Base-by-base conservation (phyloP, 2,888 invertebrate genomes). In the Ernsta delagoae region DNA sequence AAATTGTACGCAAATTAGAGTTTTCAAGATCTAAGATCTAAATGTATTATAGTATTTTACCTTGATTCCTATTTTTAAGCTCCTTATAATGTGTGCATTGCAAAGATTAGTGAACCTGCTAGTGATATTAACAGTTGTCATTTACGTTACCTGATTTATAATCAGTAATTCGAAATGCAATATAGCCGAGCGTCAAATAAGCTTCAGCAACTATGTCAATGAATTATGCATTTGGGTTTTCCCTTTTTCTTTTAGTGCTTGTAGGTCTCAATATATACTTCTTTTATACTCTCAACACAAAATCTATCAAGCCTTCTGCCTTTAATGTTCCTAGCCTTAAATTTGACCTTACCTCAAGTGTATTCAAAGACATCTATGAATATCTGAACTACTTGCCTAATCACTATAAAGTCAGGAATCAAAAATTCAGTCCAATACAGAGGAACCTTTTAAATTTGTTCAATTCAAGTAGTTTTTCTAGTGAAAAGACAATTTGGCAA, bases 201-300 rank as follows among this genome's bases (percentile, higher is more conserved):
- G 31, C 3, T 31, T 31, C 2, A 31, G 31, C 31, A 39, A 5
- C 39, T 39, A 39, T 39, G 39, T 39, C 39, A 39, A 39, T 39
- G 39, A 39, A 39, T 39, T 39, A 39, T 39, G 39, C 39, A 39
- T 39, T 39, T 39, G 39, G 39, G 7, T 90, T 91, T 77, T 92
- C 90, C 66, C 72, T 92, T 59, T 90, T 92, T 73, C 80, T 93
- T 53, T 78, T 93, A 53, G 73, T 89, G 68, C 82, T 93, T 69
- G 92, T 93, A 60, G 85, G 77, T 57, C 81, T 92, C 36, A 92
- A 93, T 75, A 83, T 92, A 75, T 93, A 88, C 75, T 93, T 93
- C 74, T 92, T 91, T 75, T 92, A 92, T 74, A 87, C 82, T 7
- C 79, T 92, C 57, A 89, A 85, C 64, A 82, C 83, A 71, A 79